A percentile compares a stretch with the other conserved stretches of the same genome.
Conservation (phyloP, 1,140 invertebrate genomes). For the Hylyphantes graminicola region DNA sequence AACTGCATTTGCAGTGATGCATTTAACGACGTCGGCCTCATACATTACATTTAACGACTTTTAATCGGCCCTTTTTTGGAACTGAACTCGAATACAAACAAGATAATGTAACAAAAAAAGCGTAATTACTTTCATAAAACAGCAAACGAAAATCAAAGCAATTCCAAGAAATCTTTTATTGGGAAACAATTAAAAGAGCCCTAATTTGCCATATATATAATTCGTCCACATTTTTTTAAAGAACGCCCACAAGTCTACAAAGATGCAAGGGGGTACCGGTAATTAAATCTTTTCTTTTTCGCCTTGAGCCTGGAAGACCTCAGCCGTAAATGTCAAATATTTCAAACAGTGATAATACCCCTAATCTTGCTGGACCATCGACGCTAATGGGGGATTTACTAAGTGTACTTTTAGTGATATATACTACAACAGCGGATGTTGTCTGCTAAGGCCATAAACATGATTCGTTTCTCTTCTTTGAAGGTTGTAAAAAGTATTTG, state of each 20-base stretch:
- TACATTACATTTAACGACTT: no score
- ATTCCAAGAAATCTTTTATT: no score
- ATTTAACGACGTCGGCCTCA: no score
- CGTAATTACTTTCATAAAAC: no score
- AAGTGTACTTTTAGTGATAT: constrained; percentile 31
- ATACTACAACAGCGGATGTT: constrained; percentile 11
- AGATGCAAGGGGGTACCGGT: not conserved
- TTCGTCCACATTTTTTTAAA: no score
- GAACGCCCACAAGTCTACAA: not conserved
- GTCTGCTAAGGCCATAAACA: constrained; percentile 19
- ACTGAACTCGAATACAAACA: no score
- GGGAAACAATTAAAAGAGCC: no score
- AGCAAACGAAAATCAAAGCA: no score
- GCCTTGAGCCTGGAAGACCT: constrained; percentile 15
- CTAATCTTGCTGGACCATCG: constrained; percentile 32
- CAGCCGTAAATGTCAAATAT: constrained; percentile 40
- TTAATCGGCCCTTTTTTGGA: no score
- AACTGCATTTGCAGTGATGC: no score
- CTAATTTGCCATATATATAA: no score
- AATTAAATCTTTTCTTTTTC: constrained; percentile 37
- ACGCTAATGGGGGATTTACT: constrained; percentile 41
- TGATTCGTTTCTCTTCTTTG: constrained; percentile 19
- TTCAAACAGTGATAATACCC: constrained; percentile 39
- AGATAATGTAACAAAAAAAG: no score
- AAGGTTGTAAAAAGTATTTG: constrained; percentile 14